phyloP scores from a whole-genome alignment of 1,140 invertebrate genomes.

The Portunus trituberculatus region DNA sequence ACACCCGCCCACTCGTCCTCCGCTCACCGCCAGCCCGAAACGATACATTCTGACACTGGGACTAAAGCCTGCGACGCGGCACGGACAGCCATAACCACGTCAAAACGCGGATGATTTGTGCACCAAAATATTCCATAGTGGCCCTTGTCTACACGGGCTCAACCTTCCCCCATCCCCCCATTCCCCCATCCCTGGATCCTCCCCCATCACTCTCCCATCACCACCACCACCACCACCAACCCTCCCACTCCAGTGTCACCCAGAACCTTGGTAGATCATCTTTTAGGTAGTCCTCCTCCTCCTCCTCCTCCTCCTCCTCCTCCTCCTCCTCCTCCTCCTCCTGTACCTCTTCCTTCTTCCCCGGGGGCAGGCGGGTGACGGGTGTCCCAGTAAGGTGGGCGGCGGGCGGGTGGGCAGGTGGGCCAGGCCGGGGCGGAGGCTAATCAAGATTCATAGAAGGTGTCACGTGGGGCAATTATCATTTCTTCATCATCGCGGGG shows the following conservation, averaged over 20 bases:
- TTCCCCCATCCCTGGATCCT: background rate
- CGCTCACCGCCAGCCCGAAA: background rate
- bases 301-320: background rate
- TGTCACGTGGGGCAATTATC: slow-evolving; percentile 63
- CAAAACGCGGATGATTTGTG: slow-evolving; percentile 74
- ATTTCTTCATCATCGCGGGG: slow-evolving; percentile 60
- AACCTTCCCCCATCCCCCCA: background rate
- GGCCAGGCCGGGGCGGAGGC: slow-evolving; percentile 23
- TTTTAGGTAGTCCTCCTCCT: background rate
- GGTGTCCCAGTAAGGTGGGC: background rate
- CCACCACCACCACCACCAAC: background rate
- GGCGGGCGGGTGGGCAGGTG: background rate
- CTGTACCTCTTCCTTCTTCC: background rate
- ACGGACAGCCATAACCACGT: slow-evolving; percentile 68
- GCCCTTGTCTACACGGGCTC: slow-evolving; percentile 55
- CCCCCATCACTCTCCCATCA: background rate
- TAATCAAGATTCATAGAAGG: slow-evolving; percentile 68
- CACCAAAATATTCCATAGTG: slow-evolving; percentile 74
- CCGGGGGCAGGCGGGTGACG: slow-evolving; percentile 16
- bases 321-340: background rate
- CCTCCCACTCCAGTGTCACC: background rate
- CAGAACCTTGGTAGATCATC: background rate
- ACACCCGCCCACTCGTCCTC: background rate
- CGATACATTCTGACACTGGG: slow-evolving; percentile 55
- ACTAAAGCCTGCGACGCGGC: slow-evolving; percentile 25